Percentiles rank a stretch among this genome's conserved stretches.
Evolutionary conservation across 2,888 invertebrate genomes (phyloP).

Genomic region (Uloborus plumipes): DNA sequence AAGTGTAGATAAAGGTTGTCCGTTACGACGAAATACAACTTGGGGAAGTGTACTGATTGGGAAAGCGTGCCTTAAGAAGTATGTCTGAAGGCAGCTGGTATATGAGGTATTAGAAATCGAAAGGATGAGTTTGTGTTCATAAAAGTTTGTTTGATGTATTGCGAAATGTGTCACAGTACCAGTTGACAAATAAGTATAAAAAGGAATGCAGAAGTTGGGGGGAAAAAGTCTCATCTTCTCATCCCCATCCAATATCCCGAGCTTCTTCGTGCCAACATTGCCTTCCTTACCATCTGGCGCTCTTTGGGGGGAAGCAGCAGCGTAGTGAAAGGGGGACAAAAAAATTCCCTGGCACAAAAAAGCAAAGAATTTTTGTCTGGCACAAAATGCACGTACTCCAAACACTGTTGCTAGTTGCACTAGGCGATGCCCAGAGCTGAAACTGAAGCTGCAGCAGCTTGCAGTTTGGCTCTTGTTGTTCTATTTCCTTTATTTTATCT

Average conservation of each 20-base stretch:
- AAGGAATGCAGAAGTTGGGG: conserved; percentile 47
- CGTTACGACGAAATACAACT: too few relatives aligned
- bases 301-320: conserved; percentile 13
- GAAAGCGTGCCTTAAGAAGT: too few relatives aligned
- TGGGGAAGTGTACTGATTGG: too few relatives aligned
- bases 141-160: conserved; percentile 55
- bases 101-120: conserved; percentile 54
- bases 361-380: conserved; percentile 56
- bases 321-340: conserved; percentile 12
- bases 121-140: conserved; percentile 60
- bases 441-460: conserved; percentile 58
- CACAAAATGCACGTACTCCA: conserved; percentile 59
- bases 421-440: conserved; percentile 45
- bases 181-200: conserved; percentile 62
- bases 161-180: conserved; percentile 60
- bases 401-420: conserved; percentile 61
- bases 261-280: conserved; percentile 62
- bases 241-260: conserved; percentile 51
- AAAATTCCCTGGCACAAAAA: conserved; percentile 46
- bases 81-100: conserved; percentile 37
- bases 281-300: conserved; percentile 60
- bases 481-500: conserved; percentile 62
- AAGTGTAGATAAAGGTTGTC: too few relatives aligned
- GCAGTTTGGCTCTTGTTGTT: conserved; percentile 58
- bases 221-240: conserved; percentile 50